Conservation (phyloP, 2,888 invertebrate species). For the Microplitis deprimator region DNA sequence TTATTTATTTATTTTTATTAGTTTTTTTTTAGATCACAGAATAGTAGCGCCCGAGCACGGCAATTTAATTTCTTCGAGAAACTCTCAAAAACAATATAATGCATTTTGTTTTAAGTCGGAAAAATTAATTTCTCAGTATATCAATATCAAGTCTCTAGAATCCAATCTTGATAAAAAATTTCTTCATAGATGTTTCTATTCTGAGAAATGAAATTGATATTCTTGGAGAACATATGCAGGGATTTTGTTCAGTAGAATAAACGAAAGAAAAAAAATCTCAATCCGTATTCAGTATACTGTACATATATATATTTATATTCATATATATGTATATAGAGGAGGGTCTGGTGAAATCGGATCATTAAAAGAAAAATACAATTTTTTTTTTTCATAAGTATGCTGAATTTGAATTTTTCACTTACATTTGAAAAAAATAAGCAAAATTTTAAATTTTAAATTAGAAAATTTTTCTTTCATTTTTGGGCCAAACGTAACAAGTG, state of each 20-base stretch:
- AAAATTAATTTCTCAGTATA: background rate
- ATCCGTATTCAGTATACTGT: too few species aligned
- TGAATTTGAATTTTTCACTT: too few species aligned
- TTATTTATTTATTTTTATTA: background rate
- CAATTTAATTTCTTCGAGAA: constrained; percentile 56
- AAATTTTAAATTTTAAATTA: too few species aligned
- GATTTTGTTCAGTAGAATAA: background rate
- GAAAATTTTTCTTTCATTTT: too few species aligned
- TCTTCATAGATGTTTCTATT: background rate
- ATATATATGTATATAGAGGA: too few species aligned
- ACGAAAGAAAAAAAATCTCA: background rate
- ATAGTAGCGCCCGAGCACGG: constrained; percentile 66
- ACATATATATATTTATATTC: too few species aligned
- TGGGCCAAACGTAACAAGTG: too few species aligned
- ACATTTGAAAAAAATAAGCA: too few species aligned
- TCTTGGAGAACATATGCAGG: background rate
- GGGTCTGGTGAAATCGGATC: too few species aligned
- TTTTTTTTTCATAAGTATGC: too few species aligned
- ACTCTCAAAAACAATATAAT: constrained; percentile 57
- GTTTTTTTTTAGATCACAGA: constrained; percentile 63
- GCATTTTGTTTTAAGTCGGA: too few species aligned
- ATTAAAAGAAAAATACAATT: too few species aligned
- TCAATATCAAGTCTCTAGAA: background rate
- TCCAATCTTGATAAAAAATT: background rate
- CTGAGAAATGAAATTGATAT: background rate